Conservation (phyloP, 2,113 vertebrate species). For the Megalops atlanticus region DNA sequence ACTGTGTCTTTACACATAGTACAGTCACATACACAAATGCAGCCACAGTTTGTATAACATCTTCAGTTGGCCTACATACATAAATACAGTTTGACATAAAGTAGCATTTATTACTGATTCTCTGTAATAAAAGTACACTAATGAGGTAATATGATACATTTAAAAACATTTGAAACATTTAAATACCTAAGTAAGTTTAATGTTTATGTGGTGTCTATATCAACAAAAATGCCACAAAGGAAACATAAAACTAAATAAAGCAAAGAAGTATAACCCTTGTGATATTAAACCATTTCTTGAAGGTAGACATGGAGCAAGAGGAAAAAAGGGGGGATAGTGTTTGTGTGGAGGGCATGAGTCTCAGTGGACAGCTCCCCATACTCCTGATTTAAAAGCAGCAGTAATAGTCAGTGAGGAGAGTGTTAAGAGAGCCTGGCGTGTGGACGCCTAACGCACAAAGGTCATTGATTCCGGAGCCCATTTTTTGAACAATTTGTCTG, state of each 20-base stretch:
- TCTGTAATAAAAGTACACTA: not conserved
- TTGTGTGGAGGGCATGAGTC: slow-evolving; percentile 52
- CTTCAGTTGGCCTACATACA: not conserved
- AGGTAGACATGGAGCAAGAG: not conserved
- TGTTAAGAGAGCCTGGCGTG: slow-evolving; percentile 85
- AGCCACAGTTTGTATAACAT: not conserved
- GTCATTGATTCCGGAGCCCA: slow-evolving; percentile 92
- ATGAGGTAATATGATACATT: too few species aligned
- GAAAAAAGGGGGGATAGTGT: slow-evolving; percentile 28
- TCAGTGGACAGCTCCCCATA: slow-evolving; percentile 63
- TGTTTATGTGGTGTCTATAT: not conserved
- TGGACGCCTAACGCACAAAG: slow-evolving; percentile 93
- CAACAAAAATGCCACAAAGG: not conserved
- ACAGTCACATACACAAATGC: not conserved
- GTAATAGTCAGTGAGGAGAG: slow-evolving; percentile 87
- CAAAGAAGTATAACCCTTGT: not conserved
- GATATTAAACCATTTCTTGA: not conserved
- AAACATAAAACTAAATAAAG: not conserved
- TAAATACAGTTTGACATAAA: not conserved
- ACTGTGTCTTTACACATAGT: not conserved
- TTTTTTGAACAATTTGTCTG: slow-evolving; percentile 92
- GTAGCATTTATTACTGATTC: not conserved
- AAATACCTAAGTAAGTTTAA: not conserved
- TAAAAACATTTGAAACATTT: not conserved
- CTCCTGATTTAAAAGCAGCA: slow-evolving; percentile 73